Evolutionary conservation across 2,888 invertebrate genomes (phyloP).

Genomic region (Campoplex nolae): DNA sequence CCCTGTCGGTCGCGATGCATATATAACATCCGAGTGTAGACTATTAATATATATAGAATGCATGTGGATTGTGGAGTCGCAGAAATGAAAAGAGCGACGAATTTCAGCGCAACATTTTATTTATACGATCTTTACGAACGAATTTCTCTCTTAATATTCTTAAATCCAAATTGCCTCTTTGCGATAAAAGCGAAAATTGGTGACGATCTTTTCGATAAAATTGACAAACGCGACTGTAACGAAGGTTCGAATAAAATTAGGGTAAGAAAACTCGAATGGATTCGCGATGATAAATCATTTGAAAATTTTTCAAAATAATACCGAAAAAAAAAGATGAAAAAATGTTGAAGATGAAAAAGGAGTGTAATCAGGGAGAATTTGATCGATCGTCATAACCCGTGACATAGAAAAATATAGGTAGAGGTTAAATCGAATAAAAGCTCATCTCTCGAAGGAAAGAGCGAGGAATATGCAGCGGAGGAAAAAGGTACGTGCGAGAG

Average conservation of each 20-base stretch:
- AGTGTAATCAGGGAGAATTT: background rate
- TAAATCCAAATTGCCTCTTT: background rate
- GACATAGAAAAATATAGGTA: slow-evolving; percentile 17
- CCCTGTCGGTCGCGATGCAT: slow-evolving; percentile 63
- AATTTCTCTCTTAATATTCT: background rate
- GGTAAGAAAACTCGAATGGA: background rate
- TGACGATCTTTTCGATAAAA: background rate
- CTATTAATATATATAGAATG: slow-evolving; percentile 7
- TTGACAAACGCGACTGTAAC: background rate
- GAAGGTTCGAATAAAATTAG: background rate
- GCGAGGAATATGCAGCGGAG: slow-evolving; percentile 13
- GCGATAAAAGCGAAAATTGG: background rate
- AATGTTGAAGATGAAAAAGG: background rate
- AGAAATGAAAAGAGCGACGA: background rate
- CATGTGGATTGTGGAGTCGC: background rate
- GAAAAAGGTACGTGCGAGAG: slow-evolving; percentile 71
- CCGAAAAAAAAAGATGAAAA: too few species aligned
- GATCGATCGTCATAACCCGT: background rate
- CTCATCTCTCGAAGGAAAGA: background rate
- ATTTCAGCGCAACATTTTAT: background rate
- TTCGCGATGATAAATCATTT: background rate
- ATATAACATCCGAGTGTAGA: slow-evolving; percentile 27
- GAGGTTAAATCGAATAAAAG: slow-evolving; percentile 8
- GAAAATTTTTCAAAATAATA: background rate
- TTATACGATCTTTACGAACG: background rate